Percentiles rank a stretch among this genome's conserved stretches.
Conservation (phyloP, 23 tunicate species). For the Diplosoma virens region DNA sequence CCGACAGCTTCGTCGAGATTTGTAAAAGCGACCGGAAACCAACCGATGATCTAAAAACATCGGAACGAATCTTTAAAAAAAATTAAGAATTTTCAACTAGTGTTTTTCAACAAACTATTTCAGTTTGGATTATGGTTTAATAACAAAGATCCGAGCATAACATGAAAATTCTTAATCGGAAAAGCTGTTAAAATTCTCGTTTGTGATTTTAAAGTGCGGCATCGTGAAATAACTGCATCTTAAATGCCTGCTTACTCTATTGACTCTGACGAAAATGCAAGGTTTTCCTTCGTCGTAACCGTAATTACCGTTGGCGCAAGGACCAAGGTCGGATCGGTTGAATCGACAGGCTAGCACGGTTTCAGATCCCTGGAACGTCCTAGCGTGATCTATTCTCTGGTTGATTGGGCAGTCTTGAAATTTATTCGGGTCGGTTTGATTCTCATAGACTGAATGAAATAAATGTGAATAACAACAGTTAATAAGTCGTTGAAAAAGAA, state of each 20-base stretch:
- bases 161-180: too few relatives aligned
- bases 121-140: too few relatives aligned
- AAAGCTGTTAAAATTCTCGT: too few relatives aligned
- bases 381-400: background rate
- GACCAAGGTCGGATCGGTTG: constrained; percentile 44
- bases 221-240: too few relatives aligned
- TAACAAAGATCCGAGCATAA: too few relatives aligned
- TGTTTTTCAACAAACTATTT: too few relatives aligned
- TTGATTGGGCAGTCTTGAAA: constrained; percentile 10
- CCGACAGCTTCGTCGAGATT: constrained; percentile 24
- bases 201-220: too few relatives aligned
- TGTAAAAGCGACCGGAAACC: constrained; percentile 86
- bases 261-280: constrained; percentile 76
- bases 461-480: too few relatives aligned
- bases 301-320: constrained; percentile 29
- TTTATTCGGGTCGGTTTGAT: constrained; percentile 3
- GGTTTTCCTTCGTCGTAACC: constrained; percentile 88
- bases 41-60: constrained; percentile 73
- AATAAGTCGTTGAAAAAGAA: too few relatives aligned
- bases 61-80: too few relatives aligned
- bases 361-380: background rate
- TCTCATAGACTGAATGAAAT: background rate
- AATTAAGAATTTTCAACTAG: too few relatives aligned
- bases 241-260: constrained; percentile 88
- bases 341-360: constrained; percentile 34